Evolutionary conservation across 2,797 vertebrate species (phyloP), one percentile per base, ranked within the genome.

Genomic region (Pagetopsis macropterus): DNA sequence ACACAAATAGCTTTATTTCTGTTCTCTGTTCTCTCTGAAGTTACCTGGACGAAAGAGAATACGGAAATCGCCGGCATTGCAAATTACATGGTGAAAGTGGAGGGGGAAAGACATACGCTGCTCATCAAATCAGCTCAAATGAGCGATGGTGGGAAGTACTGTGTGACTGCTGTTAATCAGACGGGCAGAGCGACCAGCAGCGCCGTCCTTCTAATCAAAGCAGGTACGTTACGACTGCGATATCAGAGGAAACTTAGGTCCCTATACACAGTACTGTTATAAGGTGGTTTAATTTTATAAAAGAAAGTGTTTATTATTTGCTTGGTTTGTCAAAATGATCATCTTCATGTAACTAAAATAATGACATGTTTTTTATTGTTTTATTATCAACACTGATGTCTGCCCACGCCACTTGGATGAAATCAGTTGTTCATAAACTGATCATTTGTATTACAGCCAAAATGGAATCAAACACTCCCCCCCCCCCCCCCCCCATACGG

Each of bases 91-190:
- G 93, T 98, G 65, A 97, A 98, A 80, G 95, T 95, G 0, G 98
- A 99, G 77, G 98, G 97, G 0, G 98, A 99, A 84, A 93, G 97
- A 1, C 96, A 99, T 43, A 97, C 95, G 5, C 89, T 99, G 83
- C 90, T 97, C 69, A 95, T 99, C 65, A 94, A 93, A 78, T 95
- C 95, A n/a, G 95, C 94, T 8, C 94, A 93, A 86, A 84, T 83
- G 0, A 88, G 85, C 0, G 96, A 99, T 15, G 94, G 95, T 0
- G 98, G 98, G 4, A 96, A 94, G 33, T 99, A 97, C 81, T 94
- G 88, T 0, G 95, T 96, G 50, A 97, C 94, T 0, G 98, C 97
- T 3, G 91, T 92, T 70, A 99, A 99, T 40, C 96, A 98, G 81
- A 91, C 96, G 87, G 97, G 97, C 55, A 94, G 91, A 65, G 92